Evolutionary conservation across 2,113 vertebrate species (phyloP).

Genomic region (Anser cygnoides): DNA sequence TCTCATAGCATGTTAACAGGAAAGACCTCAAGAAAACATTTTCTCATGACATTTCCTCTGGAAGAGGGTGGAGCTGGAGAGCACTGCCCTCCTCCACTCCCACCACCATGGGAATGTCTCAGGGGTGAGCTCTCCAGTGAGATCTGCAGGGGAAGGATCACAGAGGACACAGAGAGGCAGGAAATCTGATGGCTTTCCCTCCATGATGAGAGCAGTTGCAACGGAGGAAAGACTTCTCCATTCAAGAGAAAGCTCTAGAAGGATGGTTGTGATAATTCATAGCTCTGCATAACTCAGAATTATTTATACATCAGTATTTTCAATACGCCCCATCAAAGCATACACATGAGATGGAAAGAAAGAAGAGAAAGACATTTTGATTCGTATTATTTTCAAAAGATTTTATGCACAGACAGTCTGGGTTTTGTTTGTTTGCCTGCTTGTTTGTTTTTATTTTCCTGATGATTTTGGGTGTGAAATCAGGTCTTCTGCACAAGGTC

Average conservation of each 20-base stretch:
- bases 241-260: not conserved
- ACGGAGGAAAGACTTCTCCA: not conserved
- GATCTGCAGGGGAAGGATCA: not conserved
- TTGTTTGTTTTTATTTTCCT: not conserved
- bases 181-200: not conserved
- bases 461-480: not conserved
- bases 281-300: not conserved
- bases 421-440: fast-evolving
- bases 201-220: not conserved
- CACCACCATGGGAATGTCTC: constrained; percentile 62
- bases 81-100: constrained; percentile 17
- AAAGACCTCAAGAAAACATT: constrained; percentile 69
- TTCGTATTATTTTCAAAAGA: not conserved
- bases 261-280: not conserved
- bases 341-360: not conserved
- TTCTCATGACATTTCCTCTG: constrained; percentile 77
- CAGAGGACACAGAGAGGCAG: not conserved
- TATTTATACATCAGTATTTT: not conserved
- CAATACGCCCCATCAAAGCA: not conserved
- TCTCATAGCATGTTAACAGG: constrained; percentile 65
- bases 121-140: constrained; percentile 57
- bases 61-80: constrained; percentile 63
- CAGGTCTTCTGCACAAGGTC: not conserved
- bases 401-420: not conserved
- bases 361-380: not conserved